These are phyloP conservation scores for Calonectris borealis DNA, from an alignment of 2,113 vertebrate species.

Conservation along the genomic window DNA sequence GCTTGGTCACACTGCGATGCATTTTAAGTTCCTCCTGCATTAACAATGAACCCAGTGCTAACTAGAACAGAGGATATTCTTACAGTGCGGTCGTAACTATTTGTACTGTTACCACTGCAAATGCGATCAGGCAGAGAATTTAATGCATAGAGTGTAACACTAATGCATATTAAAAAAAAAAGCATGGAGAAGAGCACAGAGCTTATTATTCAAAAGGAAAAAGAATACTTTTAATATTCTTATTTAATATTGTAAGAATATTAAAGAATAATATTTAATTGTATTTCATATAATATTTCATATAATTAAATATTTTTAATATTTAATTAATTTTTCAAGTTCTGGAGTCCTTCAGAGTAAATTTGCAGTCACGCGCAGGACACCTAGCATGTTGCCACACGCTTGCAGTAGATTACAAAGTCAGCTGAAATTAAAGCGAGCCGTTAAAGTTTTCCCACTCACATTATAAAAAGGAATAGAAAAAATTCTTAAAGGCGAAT, in stretches of 20 bases:
- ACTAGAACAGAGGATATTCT: neutral
- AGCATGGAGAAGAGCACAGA: neutral
- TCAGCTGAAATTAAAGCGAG: neutral
- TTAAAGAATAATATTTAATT: neutral
- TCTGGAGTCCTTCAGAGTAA: neutral
- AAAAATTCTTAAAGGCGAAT: neutral
- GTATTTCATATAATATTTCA: neutral
- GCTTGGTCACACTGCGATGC: neutral
- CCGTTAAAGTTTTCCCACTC: neutral
- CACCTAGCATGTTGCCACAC: fast-evolving
- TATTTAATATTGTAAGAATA: neutral
- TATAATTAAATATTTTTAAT: neutral
- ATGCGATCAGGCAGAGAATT: neutral
- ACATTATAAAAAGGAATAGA: neutral
- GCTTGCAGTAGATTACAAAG: neutral
- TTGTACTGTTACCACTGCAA: neutral
- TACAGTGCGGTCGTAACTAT: neutral
- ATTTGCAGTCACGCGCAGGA: neutral
- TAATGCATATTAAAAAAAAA: neutral
- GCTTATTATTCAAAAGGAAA: neutral
- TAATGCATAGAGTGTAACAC: no score
- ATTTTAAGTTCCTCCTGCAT: neutral
- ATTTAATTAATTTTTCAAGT: neutral
- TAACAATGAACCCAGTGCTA: neutral
- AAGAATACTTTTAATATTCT: neutral